A percentile compares a stretch with the other conserved stretches of the same genome.
These are phyloP conservation scores for Smithornis capensis DNA, from an alignment of 2,113 vertebrate species.

Conservation along the genomic window DNA sequence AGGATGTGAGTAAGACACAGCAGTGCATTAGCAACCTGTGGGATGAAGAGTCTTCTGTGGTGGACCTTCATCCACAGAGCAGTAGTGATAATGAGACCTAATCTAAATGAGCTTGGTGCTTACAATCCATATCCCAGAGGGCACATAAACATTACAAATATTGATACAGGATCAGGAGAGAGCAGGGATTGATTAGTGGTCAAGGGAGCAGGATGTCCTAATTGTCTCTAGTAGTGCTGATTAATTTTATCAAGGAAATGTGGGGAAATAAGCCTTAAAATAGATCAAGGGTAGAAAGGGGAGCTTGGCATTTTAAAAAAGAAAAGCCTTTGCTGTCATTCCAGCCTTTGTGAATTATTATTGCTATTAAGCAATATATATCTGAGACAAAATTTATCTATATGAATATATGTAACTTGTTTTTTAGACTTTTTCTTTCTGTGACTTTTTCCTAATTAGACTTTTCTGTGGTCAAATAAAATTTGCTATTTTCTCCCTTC, in stretches of 20 bases:
- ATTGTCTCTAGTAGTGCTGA: slow-evolving; percentile 26
- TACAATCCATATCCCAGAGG: not conserved
- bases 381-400: not conserved
- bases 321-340: not conserved
- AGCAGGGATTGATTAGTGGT: slow-evolving; percentile 48
- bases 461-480: not conserved
- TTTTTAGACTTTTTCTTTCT: not conserved
- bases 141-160: slow-evolving; percentile 30
- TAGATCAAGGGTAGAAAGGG: not conserved
- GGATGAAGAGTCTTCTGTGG: not conserved
- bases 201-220: slow-evolving; percentile 42
- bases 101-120: slow-evolving; percentile 43
- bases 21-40: slow-evolving; percentile 21
- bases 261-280: slow-evolving; percentile 43
- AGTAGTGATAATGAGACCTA: slow-evolving; percentile 23
- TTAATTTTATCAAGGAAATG: slow-evolving; percentile 36
- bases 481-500: not conserved
- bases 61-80: not conserved
- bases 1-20: slow-evolving; percentile 6
- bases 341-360: not conserved
- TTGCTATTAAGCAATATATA: not conserved
- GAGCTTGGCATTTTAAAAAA: not conserved
- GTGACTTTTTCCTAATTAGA: not conserved
- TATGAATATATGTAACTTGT: not conserved
- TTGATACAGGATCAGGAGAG: slow-evolving; percentile 14